A percentile compares a stretch with the other conserved stretches of the same genome.
Conservation (phyloP, 2,113 vertebrate genomes). For the Proteles cristata region DNA sequence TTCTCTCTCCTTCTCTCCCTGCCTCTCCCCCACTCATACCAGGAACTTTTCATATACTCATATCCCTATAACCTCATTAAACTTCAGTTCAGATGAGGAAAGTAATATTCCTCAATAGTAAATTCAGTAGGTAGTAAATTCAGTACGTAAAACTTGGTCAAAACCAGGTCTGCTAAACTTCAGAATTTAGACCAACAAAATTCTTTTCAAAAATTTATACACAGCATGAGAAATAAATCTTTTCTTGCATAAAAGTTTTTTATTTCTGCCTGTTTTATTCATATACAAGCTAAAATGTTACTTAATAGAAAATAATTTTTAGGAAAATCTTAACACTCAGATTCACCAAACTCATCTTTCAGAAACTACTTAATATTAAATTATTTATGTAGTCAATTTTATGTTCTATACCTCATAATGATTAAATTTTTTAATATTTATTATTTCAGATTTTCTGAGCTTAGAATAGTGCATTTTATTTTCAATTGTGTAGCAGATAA, state of each 20-base stretch:
- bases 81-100: not conserved
- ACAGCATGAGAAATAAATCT: not conserved
- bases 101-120: not conserved
- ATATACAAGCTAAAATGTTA: not conserved
- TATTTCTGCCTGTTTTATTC: not conserved
- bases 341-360: slow-evolving; percentile 18
- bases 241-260: not conserved
- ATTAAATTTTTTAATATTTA: not conserved
- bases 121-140: not conserved
- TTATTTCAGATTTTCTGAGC: not conserved
- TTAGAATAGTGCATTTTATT: not conserved
- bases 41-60: not conserved
- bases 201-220: not conserved
- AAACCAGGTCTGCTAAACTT: not conserved
- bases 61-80: not conserved
- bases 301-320: not conserved
- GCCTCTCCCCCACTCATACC: too few relatives aligned
- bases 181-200: not conserved
- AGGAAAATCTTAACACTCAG: not conserved
- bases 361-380: not conserved
- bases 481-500: not conserved
- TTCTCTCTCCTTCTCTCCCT: too few relatives aligned
- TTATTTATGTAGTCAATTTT: not conserved
- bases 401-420: not conserved
- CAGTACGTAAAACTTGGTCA: not conserved